Conservation (phyloP, 2,888 invertebrate genomes). For the Ptychoptera contaminata region DNA sequence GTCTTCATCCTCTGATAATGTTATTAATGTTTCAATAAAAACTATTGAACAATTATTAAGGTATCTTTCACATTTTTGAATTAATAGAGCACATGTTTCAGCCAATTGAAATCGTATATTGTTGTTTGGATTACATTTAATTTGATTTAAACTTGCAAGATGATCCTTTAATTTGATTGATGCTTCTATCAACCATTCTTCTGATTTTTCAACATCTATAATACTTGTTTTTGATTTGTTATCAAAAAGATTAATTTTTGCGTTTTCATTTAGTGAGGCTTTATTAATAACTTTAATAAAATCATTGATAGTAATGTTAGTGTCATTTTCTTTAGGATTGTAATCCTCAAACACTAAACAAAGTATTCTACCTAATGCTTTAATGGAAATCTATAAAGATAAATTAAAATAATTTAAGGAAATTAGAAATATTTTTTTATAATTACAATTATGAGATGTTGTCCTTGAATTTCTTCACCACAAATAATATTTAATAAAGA, state of each 20-base stretch:
- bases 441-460: slow-evolving; percentile 25
- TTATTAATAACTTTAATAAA: slow-evolving; percentile 1
- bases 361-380: slow-evolving; percentile 21
- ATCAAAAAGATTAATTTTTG: slow-evolving; percentile 13
- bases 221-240: slow-evolving; percentile 17
- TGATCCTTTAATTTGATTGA: slow-evolving; percentile 25
- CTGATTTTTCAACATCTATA: slow-evolving; percentile 14
- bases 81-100: slow-evolving; percentile 38
- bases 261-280: neutral
- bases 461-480: slow-evolving; percentile 39
- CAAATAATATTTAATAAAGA: slow-evolving; percentile 34
- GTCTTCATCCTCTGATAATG: slow-evolving; percentile 49
- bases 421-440: neutral
- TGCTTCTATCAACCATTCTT: slow-evolving; percentile 30
- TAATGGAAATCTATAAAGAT: slow-evolving; percentile 17
- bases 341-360: slow-evolving; percentile 26
- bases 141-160: slow-evolving; percentile 30
- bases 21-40: slow-evolving; percentile 49
- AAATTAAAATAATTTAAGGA: neutral
- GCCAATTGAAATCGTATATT: slow-evolving; percentile 47
- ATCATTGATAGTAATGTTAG: neutral
- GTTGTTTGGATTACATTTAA: slow-evolving; percentile 39
- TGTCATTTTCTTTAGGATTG: slow-evolving; percentile 14
- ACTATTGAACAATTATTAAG: slow-evolving; percentile 43
- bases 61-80: slow-evolving; percentile 45